Evolutionary conservation across 2,113 vertebrate species (phyloP), one percentile per base, ranked within the genome.

Genomic region (Corythaeola cristata): DNA sequence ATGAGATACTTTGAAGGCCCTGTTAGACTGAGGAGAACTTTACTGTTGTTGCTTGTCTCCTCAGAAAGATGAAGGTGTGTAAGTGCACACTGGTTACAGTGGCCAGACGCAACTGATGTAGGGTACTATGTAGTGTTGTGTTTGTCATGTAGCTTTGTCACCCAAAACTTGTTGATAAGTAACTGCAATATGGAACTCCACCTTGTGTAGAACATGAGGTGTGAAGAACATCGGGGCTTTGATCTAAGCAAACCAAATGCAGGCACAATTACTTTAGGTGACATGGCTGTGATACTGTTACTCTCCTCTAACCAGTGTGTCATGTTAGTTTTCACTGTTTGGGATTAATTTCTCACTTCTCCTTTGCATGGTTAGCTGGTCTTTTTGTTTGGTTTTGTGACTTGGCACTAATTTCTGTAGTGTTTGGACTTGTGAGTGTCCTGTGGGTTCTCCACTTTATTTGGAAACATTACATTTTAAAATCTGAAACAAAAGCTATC

Each of bases 351-450:
- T 44, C 41, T 44, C 41, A 12, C 41, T 44, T 44, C 41, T 44
- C 41, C 41, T 44, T 44, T 44, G 41, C n/a, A 23, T 89, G 87
- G 84, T 96, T 98, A 98, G 98, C 97, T 98, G 98, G 97, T 96
- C 82, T 97, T 98, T 98, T 67, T 75, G 5, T 37, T 73, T 84
- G 66, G 11, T 91, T 81, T 98, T 97, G 94, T 98, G 98, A 98
- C 97, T 98, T 98, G 98, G 98, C 98, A 98, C 98, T 98, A 98
- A 97, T 98, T 98, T 98, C 96, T 94, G 94, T 80, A 97, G 97
- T 95, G 80, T 78, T 97, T 93, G 92, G 97, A 98, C 97, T 97
- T 96, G 86, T 96, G 97, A 97, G 94, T 98, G 97, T 98, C 98
- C 98, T 99, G 98, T 96, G 98, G 96, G 93, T 95, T 97, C 97